A percentile compares a stretch with the other conserved stretches of the same genome.
phyloP scores from a whole-genome alignment of 2,888 invertebrate species.

The Limnephilus rhombicus region DNA sequence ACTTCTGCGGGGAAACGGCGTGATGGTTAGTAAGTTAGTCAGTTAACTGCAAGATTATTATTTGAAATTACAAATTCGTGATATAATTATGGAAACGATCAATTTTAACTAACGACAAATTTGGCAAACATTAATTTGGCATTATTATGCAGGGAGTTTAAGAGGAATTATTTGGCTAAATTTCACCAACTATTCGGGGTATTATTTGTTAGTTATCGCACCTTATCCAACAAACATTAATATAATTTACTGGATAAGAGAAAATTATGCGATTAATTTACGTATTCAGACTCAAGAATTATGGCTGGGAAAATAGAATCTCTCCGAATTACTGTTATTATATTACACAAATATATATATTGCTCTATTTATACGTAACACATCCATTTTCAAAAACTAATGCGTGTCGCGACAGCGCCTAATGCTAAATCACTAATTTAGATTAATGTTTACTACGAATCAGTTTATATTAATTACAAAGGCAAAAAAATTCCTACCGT shows the following conservation, averaged over 20 bases:
- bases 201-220: background rate
- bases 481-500: too few relatives aligned
- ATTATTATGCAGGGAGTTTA: background rate
- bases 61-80: background rate
- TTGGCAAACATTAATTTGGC: background rate
- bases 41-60: background rate
- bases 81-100: background rate
- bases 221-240: slow-evolving; percentile 1
- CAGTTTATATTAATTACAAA: too few relatives aligned
- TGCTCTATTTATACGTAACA: background rate
- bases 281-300: background rate
- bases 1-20: too few relatives aligned
- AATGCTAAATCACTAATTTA: too few relatives aligned
- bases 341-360: background rate
- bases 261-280: background rate
- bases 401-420: too few relatives aligned
- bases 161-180: background rate
- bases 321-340: background rate
- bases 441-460: too few relatives aligned
- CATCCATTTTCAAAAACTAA: background rate
- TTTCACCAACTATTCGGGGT: background rate
- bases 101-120: too few relatives aligned
- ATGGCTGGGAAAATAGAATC: background rate
- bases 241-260: background rate
- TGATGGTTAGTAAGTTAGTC: too few relatives aligned